Evolutionary conservation across 2,113 vertebrate genomes (phyloP), one percentile per base, ranked within the genome.

Genomic region (Cyphomyrus plagiostoma): DNA sequence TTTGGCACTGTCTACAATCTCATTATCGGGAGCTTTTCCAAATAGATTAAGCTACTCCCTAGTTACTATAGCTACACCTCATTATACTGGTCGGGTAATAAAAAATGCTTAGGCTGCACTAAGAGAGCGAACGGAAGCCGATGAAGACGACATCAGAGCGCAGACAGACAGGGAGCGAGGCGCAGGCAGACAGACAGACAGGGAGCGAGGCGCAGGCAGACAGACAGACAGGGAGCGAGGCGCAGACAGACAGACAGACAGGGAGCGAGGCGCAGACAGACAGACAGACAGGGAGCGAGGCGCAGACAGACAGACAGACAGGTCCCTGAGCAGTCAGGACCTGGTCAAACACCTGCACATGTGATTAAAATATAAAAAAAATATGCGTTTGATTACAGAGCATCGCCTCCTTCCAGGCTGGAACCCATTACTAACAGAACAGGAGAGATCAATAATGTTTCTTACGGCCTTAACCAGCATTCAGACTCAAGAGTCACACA

Each of bases 11-110:
- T 89, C 84, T 91, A 86, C 77, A 74, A 80, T 89, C 90, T 92
- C 92, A 90, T 92, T 90, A 93, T 91, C 88, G 50, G n/a, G 90
- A 82, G 70, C 35, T n/a, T 80, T 86, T 74, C 42, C 83, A 91
- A 89, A 92, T 87, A 91, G 90, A 91, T 90, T 86, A 92, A 88
- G 89, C 88, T 88, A 62, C 70, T 90, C 62, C 83, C 90, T 88
- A 77, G 88, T 83, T 90, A 86, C 90, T 86, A 89, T 56, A 74
- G 88, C 90, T 90, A 87, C 89, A 87, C 77, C 90, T 92, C 90
- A 92, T 92, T 92, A 92, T 90, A 92, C 86, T 42, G 91, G 91
- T 50, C 13, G 39, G 88, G 86, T 88, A 90, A 91, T 89, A 90
- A 92, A 89, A 91, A 91, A 89, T 90, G 91, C 91, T 88, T 86